A percentile compares a stretch with the other conserved stretches of the same genome.
These are phyloP conservation scores for Nomada ferruginata DNA, from an alignment of 2,888 invertebrate genomes.

Conservation along the genomic window DNA sequence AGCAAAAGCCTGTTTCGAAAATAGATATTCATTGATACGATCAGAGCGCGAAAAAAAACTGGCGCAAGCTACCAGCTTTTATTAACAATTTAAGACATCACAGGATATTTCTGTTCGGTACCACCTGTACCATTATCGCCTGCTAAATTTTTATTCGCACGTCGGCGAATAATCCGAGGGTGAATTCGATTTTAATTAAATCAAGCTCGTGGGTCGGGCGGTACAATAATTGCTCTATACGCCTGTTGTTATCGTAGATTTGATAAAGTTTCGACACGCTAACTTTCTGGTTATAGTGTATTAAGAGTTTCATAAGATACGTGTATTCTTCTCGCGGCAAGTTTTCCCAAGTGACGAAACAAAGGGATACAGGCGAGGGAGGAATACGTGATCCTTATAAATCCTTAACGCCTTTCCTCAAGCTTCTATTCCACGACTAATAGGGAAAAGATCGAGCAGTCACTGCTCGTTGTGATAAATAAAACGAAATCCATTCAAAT, in stretches of 20 bases:
- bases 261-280: conserved; percentile 10
- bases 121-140: too few relatives aligned
- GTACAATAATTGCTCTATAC: background rate
- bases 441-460: background rate
- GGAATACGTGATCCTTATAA: conserved; percentile 35
- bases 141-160: too few relatives aligned
- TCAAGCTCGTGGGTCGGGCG: too few relatives aligned
- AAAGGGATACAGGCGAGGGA: conserved; percentile 1
- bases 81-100: too few relatives aligned
- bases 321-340: background rate
- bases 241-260: background rate
- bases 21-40: too few relatives aligned
- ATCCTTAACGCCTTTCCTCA: conserved; percentile 32
- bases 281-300: conserved; percentile 11
- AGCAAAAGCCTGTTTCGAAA: too few relatives aligned
- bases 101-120: too few relatives aligned
- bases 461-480: background rate
- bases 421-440: conserved; percentile 23
- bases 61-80: too few relatives aligned
- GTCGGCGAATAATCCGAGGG: too few relatives aligned
- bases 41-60: too few relatives aligned
- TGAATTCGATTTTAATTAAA: too few relatives aligned
- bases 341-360: conserved; percentile 15
- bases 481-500: background rate
- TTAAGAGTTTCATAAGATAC: conserved; percentile 18